Evolutionary conservation across 2,113 vertebrate species (phyloP), one percentile per base, ranked within the genome.

Genomic region (Ailuropoda melanoleuca): DNA sequence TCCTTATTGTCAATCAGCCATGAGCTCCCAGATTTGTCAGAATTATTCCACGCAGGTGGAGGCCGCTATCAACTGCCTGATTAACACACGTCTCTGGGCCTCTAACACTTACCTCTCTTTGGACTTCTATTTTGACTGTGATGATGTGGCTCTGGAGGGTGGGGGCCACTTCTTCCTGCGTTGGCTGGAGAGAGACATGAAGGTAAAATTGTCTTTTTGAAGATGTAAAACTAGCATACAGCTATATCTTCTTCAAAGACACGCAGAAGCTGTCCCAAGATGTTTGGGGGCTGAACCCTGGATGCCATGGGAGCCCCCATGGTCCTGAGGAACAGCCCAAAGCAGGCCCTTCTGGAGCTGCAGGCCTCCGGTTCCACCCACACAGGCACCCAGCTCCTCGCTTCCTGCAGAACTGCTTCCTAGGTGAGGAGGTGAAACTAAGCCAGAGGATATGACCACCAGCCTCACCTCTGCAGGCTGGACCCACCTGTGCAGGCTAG

Each of bases 101-200:
- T 96, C 96, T 66, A 97, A 97, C 43, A 37, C 17, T 62, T 99
- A 68, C 66, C 66, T 68, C 66, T 37, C 66, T n/a, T 68, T 68
- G n/a, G 66, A 68, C 34, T 37, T 68, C 8, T 37, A n/a, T 68
- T 68, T 37, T 68, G 18, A 37, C 66, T 68, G 66, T 68, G 34
- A 68, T 68, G 66, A 68, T 75, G 98, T 99, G 80, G 99, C 99
- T 8, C 98, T 99, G 6, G 58, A 95, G 29, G 98, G 98, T 17
- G 99, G 99, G 39, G n/a, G 98, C 3, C 98, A 98, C 23, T 99
- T 99, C 98, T 99, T 99, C 98, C 99, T 37, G 21, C 53, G 84
- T 53, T 70, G 46, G 46, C 62, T 48, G 15, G 74, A 43, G 43
- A 77, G 43, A 77, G 48, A 46, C 43, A 48, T 5, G 15, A 31